Evolutionary conservation across 1,140 invertebrate genomes (phyloP).

Genomic region (Caenorhabditis tropicalis): DNA sequence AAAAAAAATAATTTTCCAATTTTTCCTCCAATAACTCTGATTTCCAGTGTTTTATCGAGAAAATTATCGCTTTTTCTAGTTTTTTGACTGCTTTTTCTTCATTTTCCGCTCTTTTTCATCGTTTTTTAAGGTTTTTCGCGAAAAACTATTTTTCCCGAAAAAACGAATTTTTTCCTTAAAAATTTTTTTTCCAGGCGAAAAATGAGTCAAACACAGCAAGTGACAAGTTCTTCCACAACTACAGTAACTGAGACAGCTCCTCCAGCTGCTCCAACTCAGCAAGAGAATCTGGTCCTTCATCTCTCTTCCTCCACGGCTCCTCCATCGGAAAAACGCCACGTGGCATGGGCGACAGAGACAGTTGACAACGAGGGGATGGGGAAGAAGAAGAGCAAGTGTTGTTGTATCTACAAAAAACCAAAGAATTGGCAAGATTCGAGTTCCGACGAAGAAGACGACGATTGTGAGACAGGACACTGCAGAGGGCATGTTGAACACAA

Average conservation of each 20-base stretch:
- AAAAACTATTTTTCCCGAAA: too few species aligned
- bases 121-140: too few species aligned
- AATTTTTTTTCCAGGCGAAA: too few species aligned
- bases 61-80: too few species aligned
- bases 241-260: background rate
- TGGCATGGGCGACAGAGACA: conserved; percentile 37
- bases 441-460: conserved; percentile 51
- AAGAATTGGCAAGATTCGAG: conserved; percentile 58
- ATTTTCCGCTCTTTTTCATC: too few species aligned
- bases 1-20: too few species aligned
- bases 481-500: conserved; percentile 37
- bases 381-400: conserved; percentile 58
- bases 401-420: conserved; percentile 61
- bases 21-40: too few species aligned
- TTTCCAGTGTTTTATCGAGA: too few species aligned
- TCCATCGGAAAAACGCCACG: conserved; percentile 19
- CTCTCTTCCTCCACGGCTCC: background rate
- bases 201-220: conserved; percentile 13
- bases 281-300: conserved; percentile 33
- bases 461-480: conserved; percentile 53
- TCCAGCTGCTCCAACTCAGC: background rate
- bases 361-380: conserved; percentile 56
- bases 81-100: too few species aligned
- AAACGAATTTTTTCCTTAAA: too few species aligned
- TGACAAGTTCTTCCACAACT: background rate